Conservation (phyloP, 1,140 invertebrate genomes). For the Philopotamus ludificatus region DNA sequence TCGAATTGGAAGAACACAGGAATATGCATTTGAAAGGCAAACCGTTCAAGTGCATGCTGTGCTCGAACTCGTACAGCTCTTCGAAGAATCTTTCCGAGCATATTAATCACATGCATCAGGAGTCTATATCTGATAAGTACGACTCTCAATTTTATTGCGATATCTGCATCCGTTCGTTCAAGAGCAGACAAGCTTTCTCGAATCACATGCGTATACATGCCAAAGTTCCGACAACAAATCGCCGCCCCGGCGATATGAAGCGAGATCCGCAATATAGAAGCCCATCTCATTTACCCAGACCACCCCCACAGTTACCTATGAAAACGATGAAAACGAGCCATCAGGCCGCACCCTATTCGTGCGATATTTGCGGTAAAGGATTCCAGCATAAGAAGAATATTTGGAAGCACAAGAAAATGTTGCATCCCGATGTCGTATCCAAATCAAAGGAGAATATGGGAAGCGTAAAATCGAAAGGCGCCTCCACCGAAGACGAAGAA, state of each 20-base stretch:
- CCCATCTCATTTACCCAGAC: conserved; percentile 1
- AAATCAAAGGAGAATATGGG: conserved; percentile 45
- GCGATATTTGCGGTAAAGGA: conserved; percentile 61
- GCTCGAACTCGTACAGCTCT: conserved; percentile 62
- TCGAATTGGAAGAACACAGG: conserved; percentile 63
- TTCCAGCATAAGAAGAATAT: conserved; percentile 60
- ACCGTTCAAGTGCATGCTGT: conserved; percentile 62
- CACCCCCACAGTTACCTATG: neutral
- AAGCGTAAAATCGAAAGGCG: conserved; percentile 42
- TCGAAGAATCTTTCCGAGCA: conserved; percentile 58
- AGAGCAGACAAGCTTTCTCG: conserved; percentile 55
- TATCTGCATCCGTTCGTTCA: conserved; percentile 53
- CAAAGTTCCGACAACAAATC: conserved; percentile 53
- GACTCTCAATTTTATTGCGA: conserved; percentile 53
- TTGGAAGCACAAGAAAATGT: conserved; percentile 57
- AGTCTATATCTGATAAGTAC: conserved; percentile 30
- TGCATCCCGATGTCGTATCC: conserved; percentile 52
- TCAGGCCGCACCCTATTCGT: conserved; percentile 53
- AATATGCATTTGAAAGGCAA: conserved; percentile 66
- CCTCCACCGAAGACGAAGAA: conserved; percentile 54
- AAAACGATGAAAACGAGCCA: conserved; percentile 41
- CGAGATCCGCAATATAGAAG: conserved; percentile 1
- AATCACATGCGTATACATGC: conserved; percentile 57
- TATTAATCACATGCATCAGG: conserved; percentile 52
- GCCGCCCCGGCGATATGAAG: conserved; percentile 39